Evolutionary conservation across 2,888 invertebrate species (phyloP).

Genomic region (Scrobipalpa costella): DNA sequence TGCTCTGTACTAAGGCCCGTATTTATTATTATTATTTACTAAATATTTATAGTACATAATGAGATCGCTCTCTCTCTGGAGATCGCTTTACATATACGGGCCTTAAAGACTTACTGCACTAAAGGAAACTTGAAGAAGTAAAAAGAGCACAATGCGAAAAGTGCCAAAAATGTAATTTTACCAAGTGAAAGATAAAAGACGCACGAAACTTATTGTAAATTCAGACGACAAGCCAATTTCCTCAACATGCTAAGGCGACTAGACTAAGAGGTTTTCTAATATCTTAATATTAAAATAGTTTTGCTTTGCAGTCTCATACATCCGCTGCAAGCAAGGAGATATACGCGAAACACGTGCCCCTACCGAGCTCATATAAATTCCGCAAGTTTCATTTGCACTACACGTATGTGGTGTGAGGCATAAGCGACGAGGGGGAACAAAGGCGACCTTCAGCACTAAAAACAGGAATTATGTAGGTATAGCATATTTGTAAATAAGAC

Average conservation of each 20-base stretch:
- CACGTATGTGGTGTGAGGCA: conserved; percentile 41
- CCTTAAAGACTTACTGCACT: too few relatives aligned
- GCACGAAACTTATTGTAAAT: conserved; percentile 7
- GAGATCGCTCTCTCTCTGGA: too few relatives aligned
- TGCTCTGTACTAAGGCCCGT: too few relatives aligned
- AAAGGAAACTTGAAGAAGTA: too few relatives aligned
- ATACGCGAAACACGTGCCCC: conserved; percentile 65
- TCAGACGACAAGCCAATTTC: conserved; percentile 22
- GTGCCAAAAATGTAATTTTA: background rate
- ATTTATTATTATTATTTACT: too few relatives aligned
- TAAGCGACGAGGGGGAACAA: background rate
- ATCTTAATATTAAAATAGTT: conserved; percentile 32
- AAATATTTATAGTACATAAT: too few relatives aligned
- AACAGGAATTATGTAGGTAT: too few relatives aligned
- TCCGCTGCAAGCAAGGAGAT: conserved; percentile 46
- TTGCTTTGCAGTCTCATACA: conserved; percentile 29
- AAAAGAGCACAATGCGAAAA: too few relatives aligned
- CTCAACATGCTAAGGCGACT: conserved; percentile 20
- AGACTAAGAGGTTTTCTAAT: conserved; percentile 27
- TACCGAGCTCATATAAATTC: conserved; percentile 65
- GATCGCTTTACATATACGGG: too few relatives aligned
- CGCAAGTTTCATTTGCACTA: conserved; percentile 64
- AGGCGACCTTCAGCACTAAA: too few relatives aligned
- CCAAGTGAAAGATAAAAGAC: background rate
- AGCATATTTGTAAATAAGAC: too few relatives aligned